Evolutionary conservation across 2,113 vertebrate species (phyloP).

Genomic region (Acanthochromis polyacanthus): DNA sequence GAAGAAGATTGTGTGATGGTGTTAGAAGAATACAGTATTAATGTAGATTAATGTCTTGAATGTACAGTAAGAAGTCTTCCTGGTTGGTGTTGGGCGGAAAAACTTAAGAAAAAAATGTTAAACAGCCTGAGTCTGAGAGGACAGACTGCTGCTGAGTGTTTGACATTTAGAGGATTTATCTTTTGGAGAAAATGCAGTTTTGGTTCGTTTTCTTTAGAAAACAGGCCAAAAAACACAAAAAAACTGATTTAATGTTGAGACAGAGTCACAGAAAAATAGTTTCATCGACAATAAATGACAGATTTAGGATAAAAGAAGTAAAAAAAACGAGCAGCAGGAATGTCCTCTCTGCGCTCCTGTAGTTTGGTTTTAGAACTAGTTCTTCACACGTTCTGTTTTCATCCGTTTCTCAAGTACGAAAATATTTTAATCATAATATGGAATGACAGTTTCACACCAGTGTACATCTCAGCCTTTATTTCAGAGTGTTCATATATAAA

Average conservation of each 20-base stretch:
- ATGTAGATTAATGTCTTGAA: slow-evolving; percentile 64
- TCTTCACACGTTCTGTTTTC: no score
- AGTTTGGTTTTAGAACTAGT: not conserved
- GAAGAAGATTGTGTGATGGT: slow-evolving; percentile 29
- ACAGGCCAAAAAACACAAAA: no score
- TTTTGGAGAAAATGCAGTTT: no score
- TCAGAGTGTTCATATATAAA: no score
- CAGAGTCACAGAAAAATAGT: no score
- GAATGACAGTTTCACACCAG: no score
- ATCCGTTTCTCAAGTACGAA: slow-evolving; percentile 1
- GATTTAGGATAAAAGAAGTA: not conserved
- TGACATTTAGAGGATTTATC: no score
- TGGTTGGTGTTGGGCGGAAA: slow-evolving; percentile 33
- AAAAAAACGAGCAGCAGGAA: not conserved
- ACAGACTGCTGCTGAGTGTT: no score
- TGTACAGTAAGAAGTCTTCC: slow-evolving; percentile 71
- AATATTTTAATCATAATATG: no score
- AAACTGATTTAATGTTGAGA: no score
- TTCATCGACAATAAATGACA: not conserved
- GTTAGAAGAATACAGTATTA: slow-evolving; percentile 39
- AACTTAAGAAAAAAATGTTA: not conserved
- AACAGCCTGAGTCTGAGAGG: not conserved
- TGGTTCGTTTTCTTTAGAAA: no score
- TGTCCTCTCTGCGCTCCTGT: slow-evolving; percentile 4
- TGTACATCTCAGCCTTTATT: no score